Base-by-base conservation (phyloP, 2,113 vertebrate species). In the Chascanopsetta lugubris region DNA sequence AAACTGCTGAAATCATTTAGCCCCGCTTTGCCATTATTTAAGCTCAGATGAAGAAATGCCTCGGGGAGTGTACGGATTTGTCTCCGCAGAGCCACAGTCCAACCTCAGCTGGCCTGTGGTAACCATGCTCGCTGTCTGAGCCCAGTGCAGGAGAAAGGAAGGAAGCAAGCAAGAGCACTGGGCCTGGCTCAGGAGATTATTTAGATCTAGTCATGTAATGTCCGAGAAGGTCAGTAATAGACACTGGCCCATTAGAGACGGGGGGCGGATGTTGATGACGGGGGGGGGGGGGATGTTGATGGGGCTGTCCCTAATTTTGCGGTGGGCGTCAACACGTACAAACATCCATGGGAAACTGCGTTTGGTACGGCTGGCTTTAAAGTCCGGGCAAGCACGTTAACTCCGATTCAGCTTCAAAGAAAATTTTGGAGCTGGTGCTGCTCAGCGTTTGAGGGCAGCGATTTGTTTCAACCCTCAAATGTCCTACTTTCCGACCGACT, bases 341-440 rank as follows among this genome's bases (percentile, higher is more conserved):
- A 61, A 71, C 72, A 75, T 69, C 54, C 55, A 24, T 48, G 61
- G 46, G 64, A 75, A 75, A 68, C 57, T 43, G 40, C 47, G 57
- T 77, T 72, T 62, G 42, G 57, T 50, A 43, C 59, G 73, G 58
- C 61, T 11, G 24, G 36, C 66, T 85, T 85, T 80, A 56, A 87
- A 77, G 71, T 68, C 6, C 0, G 53, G 66, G 50, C 32, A 53
- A 60, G 59, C 85, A 66, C 75, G 75, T 88, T 79, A 84, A 65
- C 75, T 83, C 38, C 7, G 77, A 61, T 57, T 27, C 29, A 38
- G 75, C 80, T 75, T 88, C 78, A 80, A 87, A 86, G 74, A 66
- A 60, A 2, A 65, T 27, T 61, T 49, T 1, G 32, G 38, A 49
- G 61, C 63, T 75, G 1, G 10, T 25, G 49, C 46, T 65, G 73